A percentile compares a stretch with the other conserved stretches of the same genome.
phyloP scores from a whole-genome alignment of 2,888 invertebrate genomes.

The Diarsia brunnea region DNA sequence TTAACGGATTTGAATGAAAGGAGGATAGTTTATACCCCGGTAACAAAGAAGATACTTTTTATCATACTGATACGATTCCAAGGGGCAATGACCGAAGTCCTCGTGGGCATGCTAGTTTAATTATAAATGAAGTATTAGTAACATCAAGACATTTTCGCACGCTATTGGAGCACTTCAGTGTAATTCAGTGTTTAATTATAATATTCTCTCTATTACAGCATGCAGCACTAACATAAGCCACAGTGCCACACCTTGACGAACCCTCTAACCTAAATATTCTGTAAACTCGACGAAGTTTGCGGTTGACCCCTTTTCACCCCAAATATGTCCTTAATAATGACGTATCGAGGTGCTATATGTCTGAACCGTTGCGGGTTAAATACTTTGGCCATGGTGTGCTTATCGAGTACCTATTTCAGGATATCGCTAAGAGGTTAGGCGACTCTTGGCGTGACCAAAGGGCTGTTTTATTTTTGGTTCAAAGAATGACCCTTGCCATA shows the following conservation, averaged over 20 bases:
- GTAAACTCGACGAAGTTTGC: not conserved
- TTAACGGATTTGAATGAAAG: not conserved
- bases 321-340: not conserved
- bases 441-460: not conserved
- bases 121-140: constrained; percentile 11
- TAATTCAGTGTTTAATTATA: not conserved
- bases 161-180: constrained; percentile 20
- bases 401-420: not conserved
- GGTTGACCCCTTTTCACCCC: not conserved
- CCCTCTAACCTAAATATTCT: constrained; percentile 24
- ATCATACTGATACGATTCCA: not conserved
- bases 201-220: constrained; percentile 20
- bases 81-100: no score
- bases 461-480: not conserved
- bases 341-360: not conserved
- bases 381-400: not conserved
- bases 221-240: constrained; percentile 11
- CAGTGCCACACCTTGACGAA: constrained; percentile 33
- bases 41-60: not conserved
- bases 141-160: constrained; percentile 20
- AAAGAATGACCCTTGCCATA: not conserved
- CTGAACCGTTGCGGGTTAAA: not conserved
- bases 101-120: not conserved
- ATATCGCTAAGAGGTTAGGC: not conserved
- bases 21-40: not conserved